A percentile compares a stretch with the other conserved stretches of the same genome.
These are phyloP conservation scores for Trissoscelio sp. DNA, from an alignment of 2,888 invertebrate species.

Conservation along the genomic window DNA sequence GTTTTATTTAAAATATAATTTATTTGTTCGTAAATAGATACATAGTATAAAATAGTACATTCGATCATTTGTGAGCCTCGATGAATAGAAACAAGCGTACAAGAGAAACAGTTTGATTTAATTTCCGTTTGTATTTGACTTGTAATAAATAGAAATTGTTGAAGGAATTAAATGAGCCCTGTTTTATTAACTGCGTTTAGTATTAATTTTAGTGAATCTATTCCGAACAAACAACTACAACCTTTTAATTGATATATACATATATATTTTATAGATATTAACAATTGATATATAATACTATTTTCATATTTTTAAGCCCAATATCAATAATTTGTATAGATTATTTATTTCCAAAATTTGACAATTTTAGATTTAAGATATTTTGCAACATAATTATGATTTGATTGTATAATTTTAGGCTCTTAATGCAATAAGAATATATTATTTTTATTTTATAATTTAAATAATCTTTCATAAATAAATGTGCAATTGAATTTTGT, in stretches of 20 bases:
- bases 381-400: no score
- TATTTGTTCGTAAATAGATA: slow-evolving; percentile 65
- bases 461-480: no score
- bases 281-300: not conserved
- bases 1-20: slow-evolving; percentile 67
- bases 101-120: slow-evolving; percentile 27
- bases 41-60: slow-evolving; percentile 52
- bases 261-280: not conserved
- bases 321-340: not conserved
- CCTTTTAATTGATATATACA: not conserved
- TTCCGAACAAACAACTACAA: slow-evolving; percentile 22
- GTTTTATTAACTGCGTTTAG: slow-evolving; percentile 9
- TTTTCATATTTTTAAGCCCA: not conserved
- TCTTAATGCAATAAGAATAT: no score
- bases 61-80: slow-evolving; percentile 45
- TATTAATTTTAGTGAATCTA: no score
- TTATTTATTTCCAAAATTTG: no score
- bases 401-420: no score
- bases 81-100: slow-evolving; percentile 32
- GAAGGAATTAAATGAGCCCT: slow-evolving; percentile 21
- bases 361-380: no score
- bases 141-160: slow-evolving; percentile 64
- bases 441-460: no score
- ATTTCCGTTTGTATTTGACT: slow-evolving; percentile 50
- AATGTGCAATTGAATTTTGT: no score